Conservation (phyloP, 2,797 vertebrate genomes). For the Taeniopygia guttata region DNA sequence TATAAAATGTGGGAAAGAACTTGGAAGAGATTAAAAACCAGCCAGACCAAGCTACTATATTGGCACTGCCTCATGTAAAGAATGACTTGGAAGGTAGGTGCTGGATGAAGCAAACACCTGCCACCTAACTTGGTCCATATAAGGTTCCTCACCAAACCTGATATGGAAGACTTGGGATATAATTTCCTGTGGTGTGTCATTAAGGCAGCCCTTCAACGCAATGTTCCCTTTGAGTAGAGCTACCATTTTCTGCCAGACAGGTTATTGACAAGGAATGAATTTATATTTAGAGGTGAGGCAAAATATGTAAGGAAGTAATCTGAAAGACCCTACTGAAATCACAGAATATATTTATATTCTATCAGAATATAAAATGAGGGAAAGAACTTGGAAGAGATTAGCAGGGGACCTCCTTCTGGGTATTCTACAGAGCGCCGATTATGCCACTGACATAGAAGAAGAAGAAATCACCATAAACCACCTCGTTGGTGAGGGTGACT, state of each 20-base stretch:
- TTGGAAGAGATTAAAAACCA: neutral
- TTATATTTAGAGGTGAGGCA: neutral
- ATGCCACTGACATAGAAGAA: too few species aligned
- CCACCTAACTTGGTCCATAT: neutral
- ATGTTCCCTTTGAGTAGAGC: neutral
- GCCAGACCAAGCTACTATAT: neutral
- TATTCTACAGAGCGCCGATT: too few species aligned
- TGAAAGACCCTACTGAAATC: neutral
- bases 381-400: too few species aligned
- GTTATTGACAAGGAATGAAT: neutral
- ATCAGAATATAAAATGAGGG: too few species aligned
- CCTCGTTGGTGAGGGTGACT: too few species aligned
- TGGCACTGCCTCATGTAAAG: neutral
- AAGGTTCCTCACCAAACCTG: neutral
- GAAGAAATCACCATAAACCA: too few species aligned
- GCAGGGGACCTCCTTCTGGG: too few species aligned
- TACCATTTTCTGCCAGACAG: neutral
- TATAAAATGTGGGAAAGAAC: too few species aligned
- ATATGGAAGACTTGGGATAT: neutral
- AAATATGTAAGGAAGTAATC: neutral
- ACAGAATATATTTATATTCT: too few species aligned
- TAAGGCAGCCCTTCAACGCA: neutral
- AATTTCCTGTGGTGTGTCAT: neutral
- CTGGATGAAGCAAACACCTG: neutral
- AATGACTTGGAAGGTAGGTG: neutral